Base-by-base conservation (phyloP, 2,888 invertebrate species). In the Zelleria hepariella region DNA sequence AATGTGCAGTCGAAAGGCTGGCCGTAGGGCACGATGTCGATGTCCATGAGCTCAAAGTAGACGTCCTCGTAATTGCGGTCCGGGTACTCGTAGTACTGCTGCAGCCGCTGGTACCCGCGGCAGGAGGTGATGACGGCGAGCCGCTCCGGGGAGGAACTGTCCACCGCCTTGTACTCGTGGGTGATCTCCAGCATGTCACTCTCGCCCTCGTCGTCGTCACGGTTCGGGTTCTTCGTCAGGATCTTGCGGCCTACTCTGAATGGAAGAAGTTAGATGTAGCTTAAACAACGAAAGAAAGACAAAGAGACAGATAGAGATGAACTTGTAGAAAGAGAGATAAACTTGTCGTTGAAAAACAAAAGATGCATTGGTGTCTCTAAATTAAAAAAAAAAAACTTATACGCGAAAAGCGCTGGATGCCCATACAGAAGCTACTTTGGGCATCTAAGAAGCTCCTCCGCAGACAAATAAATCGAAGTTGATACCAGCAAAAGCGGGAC, bases 81-180 rank as follows among this genome's bases (percentile, higher is more conserved):
- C 8, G 91, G 91, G 64, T 90, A 89, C 66, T 91, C 90, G 68
- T 93, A 92, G 67, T 90, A 90, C 67, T 91, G 90, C 71, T 91
- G 91, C 64, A 92, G 85, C 62, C 90, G 88, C 62, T 91, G 91
- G 59, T 90, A 90, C 18, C 92, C 92, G 57, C 92, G 90, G 63
- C 93, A 91, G 0, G 94, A 93, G 63, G 93, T 93, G 65, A 92
- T 90, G 5, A 94, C 91, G 0, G 93, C 91, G 55, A 92, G 78
- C 15, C 93, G 86, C 75, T 94, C 94, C 7, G 91, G 91, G 55
- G 91, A 89, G 0, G 92, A 87, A 58, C 91, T 92, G 70, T 92
- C 92, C 49, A 85, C 82, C 47, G 90, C 88, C 77, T 94, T 93
- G 75, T 93, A 94, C 62, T 89, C 86, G 60, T 88, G 82, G 1